phyloP scores from a whole-genome alignment of 2,797 vertebrate species.

The Coluber constrictor region DNA sequence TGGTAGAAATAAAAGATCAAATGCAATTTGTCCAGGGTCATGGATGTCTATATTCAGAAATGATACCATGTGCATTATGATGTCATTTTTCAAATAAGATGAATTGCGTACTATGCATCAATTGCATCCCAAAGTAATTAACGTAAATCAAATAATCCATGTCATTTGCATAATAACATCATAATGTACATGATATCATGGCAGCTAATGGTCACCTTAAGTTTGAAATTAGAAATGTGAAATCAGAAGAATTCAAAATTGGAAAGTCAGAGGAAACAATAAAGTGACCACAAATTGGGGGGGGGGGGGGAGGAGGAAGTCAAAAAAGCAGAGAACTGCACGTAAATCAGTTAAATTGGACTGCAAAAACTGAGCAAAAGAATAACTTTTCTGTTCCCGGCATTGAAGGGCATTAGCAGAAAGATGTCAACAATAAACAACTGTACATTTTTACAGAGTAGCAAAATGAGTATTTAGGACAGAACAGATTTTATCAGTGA shows the following conservation, averaged over 20 bases:
- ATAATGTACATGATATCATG: background rate
- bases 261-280: background rate
- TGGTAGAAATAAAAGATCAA: background rate
- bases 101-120: background rate
- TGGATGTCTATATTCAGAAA: background rate
- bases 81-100: background rate
- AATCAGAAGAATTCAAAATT: background rate
- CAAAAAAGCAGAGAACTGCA: background rate
- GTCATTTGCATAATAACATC: background rate
- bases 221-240: background rate
- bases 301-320: rapidly evolving
- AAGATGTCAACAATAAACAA: background rate
- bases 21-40: background rate
- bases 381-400: background rate
- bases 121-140: background rate
- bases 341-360: background rate
- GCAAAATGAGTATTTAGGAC: background rate
- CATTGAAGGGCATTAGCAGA: background rate
- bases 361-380: background rate
- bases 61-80: background rate
- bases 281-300: background rate
- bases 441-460: background rate
- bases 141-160: background rate
- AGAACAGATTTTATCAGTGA: background rate
- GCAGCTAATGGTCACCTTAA: background rate